These are phyloP conservation scores for Ophioninae sp. DNA, from an alignment of 2,888 invertebrate genomes.

Conservation along the genomic window DNA sequence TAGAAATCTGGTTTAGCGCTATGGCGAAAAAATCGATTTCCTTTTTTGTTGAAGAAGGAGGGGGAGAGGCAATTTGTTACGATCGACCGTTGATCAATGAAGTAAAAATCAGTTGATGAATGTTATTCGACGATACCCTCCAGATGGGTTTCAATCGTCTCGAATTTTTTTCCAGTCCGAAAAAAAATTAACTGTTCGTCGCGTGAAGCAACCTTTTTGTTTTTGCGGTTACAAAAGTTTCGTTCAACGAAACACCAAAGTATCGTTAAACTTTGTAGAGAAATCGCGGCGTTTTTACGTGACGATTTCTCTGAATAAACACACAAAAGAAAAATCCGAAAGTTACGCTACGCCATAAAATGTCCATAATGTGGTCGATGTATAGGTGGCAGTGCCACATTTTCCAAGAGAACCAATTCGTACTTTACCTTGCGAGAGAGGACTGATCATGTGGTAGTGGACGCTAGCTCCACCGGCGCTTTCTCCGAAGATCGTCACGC, in stretches of 20 bases:
- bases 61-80: background rate
- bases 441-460: conserved; percentile 87
- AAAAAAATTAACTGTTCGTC: background rate
- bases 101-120: background rate
- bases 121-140: background rate
- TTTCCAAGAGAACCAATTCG: background rate
- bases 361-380: background rate
- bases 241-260: background rate
- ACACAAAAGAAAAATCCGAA: conserved; percentile 5
- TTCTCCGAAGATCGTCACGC: conserved; percentile 87
- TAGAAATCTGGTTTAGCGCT: background rate
- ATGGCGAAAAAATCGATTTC: background rate
- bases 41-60: background rate
- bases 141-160: background rate
- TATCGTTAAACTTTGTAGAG: background rate
- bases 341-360: conserved; percentile 2
- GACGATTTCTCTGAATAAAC: conserved; percentile 29
- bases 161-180: background rate
- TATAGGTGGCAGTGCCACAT: background rate
- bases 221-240: background rate
- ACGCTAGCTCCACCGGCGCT: conserved; percentile 88
- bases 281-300: background rate
- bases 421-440: conserved; percentile 82
- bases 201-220: background rate
- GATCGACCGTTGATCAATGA: background rate